A percentile compares a stretch with the other conserved stretches of the same genome.
Evolutionary conservation across 2,113 vertebrate species (phyloP).

Genomic region (Myotis lucifugus): DNA sequence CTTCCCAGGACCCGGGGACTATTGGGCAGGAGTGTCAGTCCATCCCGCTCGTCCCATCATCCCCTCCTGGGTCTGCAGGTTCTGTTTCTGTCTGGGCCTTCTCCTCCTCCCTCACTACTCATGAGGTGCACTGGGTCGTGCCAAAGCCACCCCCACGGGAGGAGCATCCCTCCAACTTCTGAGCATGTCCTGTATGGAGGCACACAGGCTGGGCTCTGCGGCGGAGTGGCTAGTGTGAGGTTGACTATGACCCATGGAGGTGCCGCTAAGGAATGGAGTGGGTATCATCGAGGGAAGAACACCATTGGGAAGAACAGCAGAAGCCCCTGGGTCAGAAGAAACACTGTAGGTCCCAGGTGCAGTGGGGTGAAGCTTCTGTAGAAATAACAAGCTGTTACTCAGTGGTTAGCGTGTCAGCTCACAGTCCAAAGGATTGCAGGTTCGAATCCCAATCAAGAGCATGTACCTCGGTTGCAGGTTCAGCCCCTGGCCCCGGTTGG

Average conservation of each 20-base stretch:
- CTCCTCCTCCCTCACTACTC: background rate
- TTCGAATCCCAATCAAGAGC: too few species aligned
- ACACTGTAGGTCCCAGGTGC: background rate
- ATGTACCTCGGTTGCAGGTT: too few species aligned
- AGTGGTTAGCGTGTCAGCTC: too few species aligned
- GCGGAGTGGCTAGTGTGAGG: background rate
- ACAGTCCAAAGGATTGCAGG: too few species aligned
- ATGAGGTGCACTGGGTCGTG: background rate
- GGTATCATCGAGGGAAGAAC: background rate
- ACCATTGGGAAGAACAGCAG: background rate
- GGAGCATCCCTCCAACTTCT: background rate
- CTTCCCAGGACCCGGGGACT: background rate
- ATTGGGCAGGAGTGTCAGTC: background rate
- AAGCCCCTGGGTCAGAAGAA: background rate
- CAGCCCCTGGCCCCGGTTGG: too few species aligned
- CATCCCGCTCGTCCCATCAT: background rate
- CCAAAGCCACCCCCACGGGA: background rate
- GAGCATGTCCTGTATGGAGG: background rate
- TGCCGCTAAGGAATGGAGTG: background rate
- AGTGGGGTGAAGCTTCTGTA: background rate
- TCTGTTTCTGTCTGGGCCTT: background rate
- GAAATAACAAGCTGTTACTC: background rate
- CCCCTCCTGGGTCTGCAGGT: background rate
- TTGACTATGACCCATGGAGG: background rate
- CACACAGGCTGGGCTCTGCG: background rate